A percentile compares a stretch with the other conserved stretches of the same genome.
phyloP scores from a whole-genome alignment of 2,113 vertebrate genomes.

The Ceyx cyanopectus region DNA sequence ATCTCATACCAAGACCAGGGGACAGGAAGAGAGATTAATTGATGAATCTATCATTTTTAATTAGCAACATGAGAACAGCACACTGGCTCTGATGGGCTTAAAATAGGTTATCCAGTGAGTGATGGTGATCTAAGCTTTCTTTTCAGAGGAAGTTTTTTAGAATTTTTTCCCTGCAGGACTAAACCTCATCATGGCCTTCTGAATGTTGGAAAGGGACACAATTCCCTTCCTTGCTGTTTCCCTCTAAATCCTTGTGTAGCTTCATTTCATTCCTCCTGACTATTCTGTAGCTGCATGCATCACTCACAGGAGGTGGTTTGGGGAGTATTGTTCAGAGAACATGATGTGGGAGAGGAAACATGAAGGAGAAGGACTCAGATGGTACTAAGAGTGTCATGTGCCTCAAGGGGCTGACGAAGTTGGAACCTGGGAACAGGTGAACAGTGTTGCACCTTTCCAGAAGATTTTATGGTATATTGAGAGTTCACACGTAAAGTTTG shows the following conservation, averaged over 20 bases:
- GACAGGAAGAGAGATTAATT: conserved; percentile 58
- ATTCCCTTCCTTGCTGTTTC: not conserved
- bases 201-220: not conserved
- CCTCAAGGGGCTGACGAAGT: not conserved
- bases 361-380: not conserved
- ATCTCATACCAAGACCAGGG: conserved; percentile 23
- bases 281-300: not conserved
- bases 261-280: not conserved
- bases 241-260: not conserved
- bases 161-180: not conserved
- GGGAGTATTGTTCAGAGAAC: not conserved
- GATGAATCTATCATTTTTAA: conserved; percentile 71
- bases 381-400: not conserved
- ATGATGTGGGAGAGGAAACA: not conserved
- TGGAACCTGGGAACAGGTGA: not conserved
- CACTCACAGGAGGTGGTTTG: not conserved
- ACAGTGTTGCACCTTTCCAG: not conserved
- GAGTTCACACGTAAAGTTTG: not conserved
- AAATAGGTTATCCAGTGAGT: conserved; percentile 62
- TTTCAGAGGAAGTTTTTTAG: conserved; percentile 43
- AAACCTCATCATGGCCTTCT: not conserved
- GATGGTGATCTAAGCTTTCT: conserved; percentile 56
- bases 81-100: conserved; percentile 50
- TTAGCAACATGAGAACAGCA: conserved; percentile 55
- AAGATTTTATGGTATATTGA: not conserved